A percentile compares a stretch with the other conserved stretches of the same genome.
Conservation (phyloP, 2,797 vertebrate species). For the Thaleichthys pacificus region DNA sequence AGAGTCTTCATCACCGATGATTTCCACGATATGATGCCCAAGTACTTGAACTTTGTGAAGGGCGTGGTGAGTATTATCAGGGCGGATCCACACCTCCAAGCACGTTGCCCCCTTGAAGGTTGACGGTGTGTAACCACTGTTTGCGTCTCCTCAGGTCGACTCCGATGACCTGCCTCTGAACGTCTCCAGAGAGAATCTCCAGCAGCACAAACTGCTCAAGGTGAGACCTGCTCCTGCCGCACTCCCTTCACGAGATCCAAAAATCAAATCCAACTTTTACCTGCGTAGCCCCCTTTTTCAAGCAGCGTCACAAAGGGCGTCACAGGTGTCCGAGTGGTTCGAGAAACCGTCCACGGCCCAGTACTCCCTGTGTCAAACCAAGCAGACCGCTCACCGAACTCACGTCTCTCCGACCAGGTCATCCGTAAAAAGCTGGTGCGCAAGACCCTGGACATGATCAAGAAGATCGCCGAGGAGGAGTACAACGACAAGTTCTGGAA, state of each 20-base stretch:
- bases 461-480: conserved; percentile 88
- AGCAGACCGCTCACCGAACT: not conserved
- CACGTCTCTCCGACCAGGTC: conserved; percentile 65
- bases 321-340: no score
- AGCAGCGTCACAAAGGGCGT: no score
- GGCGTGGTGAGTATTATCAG: conserved; percentile 81
- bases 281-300: no score
- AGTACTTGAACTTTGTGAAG: conserved; percentile 87
- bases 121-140: not conserved
- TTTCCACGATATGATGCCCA: conserved; percentile 93
- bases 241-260: not conserved
- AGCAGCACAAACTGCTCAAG: conserved; percentile 88
- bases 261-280: no score
- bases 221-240: conserved; percentile 50
- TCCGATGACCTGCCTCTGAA: conserved; percentile 89
- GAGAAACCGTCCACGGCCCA: not conserved
- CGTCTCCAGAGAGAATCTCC: conserved; percentile 87
- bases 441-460: conserved; percentile 91
- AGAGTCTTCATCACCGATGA: conserved; percentile 92
- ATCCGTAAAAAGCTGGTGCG: conserved; percentile 89
- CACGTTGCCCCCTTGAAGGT: not conserved
- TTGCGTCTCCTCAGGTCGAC: conserved; percentile 75
- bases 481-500: conserved; percentile 90
- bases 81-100: not conserved
- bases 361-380: not conserved